Evolutionary conservation across 1,140 invertebrate genomes (phyloP).

Genomic region (Anthonomus grandis): DNA sequence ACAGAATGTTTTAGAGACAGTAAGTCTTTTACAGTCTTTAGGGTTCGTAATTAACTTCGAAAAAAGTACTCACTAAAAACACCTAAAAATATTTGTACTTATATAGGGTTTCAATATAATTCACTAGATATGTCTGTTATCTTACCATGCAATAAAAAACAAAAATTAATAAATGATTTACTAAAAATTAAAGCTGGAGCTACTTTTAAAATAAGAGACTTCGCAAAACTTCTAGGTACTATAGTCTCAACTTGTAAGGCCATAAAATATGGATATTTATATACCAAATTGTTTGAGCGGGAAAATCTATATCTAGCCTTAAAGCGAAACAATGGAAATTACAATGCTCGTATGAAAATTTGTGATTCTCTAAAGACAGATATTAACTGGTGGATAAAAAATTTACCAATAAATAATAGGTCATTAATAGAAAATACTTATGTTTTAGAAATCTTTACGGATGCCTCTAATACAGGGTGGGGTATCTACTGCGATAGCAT

Average conservation of each 20-base stretch:
- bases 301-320: constrained; percentile 14
- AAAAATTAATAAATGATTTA: background rate
- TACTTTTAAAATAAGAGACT: constrained; percentile 31
- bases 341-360: constrained; percentile 13
- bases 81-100: constrained; percentile 19
- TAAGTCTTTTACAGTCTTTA: constrained; percentile 26
- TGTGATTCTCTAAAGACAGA: constrained; percentile 22
- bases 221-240: constrained; percentile 6
- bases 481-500: constrained; percentile 35
- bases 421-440: constrained; percentile 19
- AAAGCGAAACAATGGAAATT: constrained; percentile 10
- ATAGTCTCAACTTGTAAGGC: constrained; percentile 3
- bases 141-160: background rate
- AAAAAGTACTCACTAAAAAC: constrained; percentile 21
- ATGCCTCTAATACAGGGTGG: constrained; percentile 45
- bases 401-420: constrained; percentile 27
- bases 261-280: constrained; percentile 11
- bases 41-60: constrained; percentile 33
- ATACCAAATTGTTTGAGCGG: constrained; percentile 15
- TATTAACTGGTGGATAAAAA: constrained; percentile 39
- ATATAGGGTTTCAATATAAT: constrained; percentile 37
- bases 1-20: constrained; percentile 17
- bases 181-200: constrained; percentile 2
- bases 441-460: constrained; percentile 43
- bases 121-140: constrained; percentile 23